Evolutionary conservation across 2,888 invertebrate genomes (phyloP).

Genomic region (Physocephala rufipes): DNA sequence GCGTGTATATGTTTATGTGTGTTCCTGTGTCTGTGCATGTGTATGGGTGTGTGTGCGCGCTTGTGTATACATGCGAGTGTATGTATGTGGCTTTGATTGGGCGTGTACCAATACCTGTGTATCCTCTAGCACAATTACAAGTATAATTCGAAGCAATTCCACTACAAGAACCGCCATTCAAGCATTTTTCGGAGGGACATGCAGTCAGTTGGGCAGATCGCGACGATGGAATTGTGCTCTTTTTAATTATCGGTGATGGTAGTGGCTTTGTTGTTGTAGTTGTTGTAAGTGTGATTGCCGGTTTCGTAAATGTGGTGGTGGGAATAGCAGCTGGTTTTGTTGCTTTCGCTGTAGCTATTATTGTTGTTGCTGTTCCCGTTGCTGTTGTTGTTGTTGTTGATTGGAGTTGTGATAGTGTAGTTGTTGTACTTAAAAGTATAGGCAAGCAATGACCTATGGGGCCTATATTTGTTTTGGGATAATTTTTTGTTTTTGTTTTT

Average conservation of each 20-base stretch:
- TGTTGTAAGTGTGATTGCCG: conserved; percentile 44
- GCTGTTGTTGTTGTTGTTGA: conserved; percentile 30
- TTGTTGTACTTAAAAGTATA: conserved; percentile 51
- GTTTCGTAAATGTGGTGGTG: conserved; percentile 40
- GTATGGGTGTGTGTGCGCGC: neutral
- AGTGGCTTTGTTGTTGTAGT: conserved; percentile 43
- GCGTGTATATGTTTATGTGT: too few relatives aligned
- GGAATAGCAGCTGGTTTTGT: conserved; percentile 44
- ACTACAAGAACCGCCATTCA: conserved; percentile 77
- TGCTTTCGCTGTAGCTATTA: conserved; percentile 41
- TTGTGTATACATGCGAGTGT: conserved; percentile 1
- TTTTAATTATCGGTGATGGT: conserved; percentile 39
- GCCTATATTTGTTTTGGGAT: conserved; percentile 53
- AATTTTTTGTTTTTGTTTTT: conserved; percentile 1
- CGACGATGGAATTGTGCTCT: conserved; percentile 41
- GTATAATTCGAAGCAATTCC: conserved; percentile 73
- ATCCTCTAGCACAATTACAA: conserved; percentile 78
- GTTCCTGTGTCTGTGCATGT: too few relatives aligned
- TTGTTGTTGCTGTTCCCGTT: conserved; percentile 17
- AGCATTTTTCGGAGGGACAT: conserved; percentile 69
- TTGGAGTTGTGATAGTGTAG: conserved; percentile 47
- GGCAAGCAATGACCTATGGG: conserved; percentile 65
- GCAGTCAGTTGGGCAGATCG: conserved; percentile 65
- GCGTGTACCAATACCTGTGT: conserved; percentile 68
- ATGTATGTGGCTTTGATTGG: conserved; percentile 4